Conservation (phyloP, 2,797 vertebrate species). For the Sebastes oblongus region DNA sequence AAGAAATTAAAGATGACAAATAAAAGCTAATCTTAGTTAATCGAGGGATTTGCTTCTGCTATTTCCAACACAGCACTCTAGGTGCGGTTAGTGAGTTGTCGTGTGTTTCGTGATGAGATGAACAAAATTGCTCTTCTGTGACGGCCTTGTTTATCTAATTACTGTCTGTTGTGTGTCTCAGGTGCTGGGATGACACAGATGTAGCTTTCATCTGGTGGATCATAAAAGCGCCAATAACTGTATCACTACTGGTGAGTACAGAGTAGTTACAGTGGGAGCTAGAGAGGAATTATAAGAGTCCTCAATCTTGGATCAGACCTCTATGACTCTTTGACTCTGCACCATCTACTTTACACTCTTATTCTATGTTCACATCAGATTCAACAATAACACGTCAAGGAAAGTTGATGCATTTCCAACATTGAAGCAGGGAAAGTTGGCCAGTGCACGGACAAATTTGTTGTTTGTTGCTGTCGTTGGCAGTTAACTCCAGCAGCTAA, state of each 20-base stretch:
- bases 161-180: conserved; percentile 51
- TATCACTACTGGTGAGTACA: conserved; percentile 86
- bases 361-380: background rate
- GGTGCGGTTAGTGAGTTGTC: background rate
- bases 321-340: background rate
- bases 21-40: background rate
- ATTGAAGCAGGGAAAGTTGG: background rate
- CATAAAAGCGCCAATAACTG: conserved; percentile 88
- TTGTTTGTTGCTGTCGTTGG: background rate
- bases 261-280: background rate
- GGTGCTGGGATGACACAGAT: conserved; percentile 90
- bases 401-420: background rate
- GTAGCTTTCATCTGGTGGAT: conserved; percentile 87
- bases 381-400: background rate
- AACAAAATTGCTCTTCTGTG: background rate
- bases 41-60: background rate
- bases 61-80: background rate
- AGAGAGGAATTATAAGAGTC: conserved; percentile 15
- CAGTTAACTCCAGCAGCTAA: background rate
- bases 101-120: background rate
- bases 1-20: background rate
- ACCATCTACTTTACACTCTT: background rate
- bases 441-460: background rate
- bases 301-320: conserved; percentile 16
- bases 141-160: conserved; percentile 20